Evolutionary conservation across 2,888 invertebrate species (phyloP).

Genomic region (Eilema caniola): DNA sequence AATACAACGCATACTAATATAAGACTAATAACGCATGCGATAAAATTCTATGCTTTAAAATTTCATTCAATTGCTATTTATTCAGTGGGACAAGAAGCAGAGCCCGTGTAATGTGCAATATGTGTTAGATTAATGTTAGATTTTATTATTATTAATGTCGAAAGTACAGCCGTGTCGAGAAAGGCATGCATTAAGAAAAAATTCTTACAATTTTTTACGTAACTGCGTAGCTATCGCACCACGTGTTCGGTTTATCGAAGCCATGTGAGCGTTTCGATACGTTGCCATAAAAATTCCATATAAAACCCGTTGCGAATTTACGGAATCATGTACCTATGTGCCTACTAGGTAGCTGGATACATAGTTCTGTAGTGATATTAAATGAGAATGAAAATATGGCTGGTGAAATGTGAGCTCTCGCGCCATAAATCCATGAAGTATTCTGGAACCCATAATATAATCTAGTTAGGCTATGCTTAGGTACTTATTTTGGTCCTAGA

Average conservation of each 20-base stretch:
- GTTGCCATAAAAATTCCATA: slow-evolving; percentile 69
- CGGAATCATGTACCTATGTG: slow-evolving; percentile 29
- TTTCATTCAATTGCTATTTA: too few species aligned
- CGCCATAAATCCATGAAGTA: too few species aligned
- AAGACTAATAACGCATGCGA: too few species aligned
- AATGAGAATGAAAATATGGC: not conserved
- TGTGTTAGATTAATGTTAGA: slow-evolving; percentile 23
- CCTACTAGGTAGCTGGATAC: not conserved
- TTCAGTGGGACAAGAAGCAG: not conserved
- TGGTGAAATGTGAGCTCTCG: too few species aligned
- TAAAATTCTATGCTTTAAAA: too few species aligned
- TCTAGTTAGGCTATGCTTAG: too few species aligned
- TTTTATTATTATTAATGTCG: slow-evolving; percentile 15
- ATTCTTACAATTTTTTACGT: slow-evolving; percentile 54
- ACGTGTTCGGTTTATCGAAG: slow-evolving; percentile 74
- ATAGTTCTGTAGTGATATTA: not conserved
- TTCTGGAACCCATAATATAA: too few species aligned
- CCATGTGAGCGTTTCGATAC: slow-evolving; percentile 76
- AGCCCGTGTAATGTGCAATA: slow-evolving; percentile 3
- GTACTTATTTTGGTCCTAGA: too few species aligned
- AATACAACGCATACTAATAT: too few species aligned
- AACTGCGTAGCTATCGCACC: slow-evolving; percentile 59
- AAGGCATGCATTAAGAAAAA: slow-evolving; percentile 41
- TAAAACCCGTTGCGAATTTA: slow-evolving; percentile 57
- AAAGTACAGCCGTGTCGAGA: slow-evolving; percentile 37